Evolutionary conservation across 2,113 vertebrate species (phyloP).

Genomic region (Otolemur garnettii): DNA sequence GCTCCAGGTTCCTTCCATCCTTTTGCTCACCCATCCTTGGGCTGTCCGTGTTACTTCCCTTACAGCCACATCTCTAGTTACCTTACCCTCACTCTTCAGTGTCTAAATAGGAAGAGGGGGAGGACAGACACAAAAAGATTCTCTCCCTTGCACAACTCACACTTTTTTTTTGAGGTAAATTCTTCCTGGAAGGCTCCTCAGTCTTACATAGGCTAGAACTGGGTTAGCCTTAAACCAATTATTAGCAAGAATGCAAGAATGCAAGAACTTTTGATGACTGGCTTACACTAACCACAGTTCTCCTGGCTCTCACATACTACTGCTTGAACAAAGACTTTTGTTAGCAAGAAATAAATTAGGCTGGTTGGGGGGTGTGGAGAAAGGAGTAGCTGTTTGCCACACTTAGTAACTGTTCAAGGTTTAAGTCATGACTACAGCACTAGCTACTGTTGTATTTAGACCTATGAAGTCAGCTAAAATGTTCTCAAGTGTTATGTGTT

Average conservation of each 20-base stretch:
- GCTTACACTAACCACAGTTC: neutral
- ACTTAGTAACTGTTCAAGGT: neutral
- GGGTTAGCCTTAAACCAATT: neutral
- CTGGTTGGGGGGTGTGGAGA: neutral
- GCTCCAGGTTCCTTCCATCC: no score
- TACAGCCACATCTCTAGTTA: neutral
- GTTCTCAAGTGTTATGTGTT: neutral
- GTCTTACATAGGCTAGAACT: neutral
- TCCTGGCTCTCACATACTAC: neutral
- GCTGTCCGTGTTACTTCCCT: neutral
- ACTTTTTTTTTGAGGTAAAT: neutral
- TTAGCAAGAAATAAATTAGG: neutral
- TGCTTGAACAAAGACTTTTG: neutral
- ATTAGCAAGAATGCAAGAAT: neutral
- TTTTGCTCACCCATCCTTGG: neutral
- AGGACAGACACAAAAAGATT: neutral
- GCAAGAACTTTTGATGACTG: neutral
- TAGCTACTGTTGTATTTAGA: neutral
- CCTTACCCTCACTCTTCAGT: neutral
- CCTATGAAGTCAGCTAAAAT: neutral
- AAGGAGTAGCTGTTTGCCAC: neutral
- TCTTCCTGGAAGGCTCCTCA: neutral
- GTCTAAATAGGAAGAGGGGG: neutral
- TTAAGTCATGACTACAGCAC: neutral
- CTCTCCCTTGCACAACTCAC: rapidly evolving